Evolutionary conservation across 2,113 vertebrate species (phyloP), one percentile per base, ranked within the genome.

Genomic region (Lepisosteus oculatus): DNA sequence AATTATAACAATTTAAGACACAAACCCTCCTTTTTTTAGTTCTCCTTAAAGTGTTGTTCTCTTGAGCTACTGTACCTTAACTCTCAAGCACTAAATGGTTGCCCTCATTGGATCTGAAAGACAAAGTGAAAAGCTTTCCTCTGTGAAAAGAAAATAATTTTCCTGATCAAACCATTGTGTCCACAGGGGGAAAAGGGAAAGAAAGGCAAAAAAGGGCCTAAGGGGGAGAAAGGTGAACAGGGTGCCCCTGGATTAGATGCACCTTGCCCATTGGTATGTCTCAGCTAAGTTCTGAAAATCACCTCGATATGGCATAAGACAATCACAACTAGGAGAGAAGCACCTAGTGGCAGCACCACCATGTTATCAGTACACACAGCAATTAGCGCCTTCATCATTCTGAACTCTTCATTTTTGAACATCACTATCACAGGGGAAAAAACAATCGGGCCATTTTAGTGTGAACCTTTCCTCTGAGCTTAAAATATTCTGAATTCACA

Each of bases 181-280:
- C 83, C 95, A 90, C 97, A 99, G 97, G 97, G 97, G 95, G 97
- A 99, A 96, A 99, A 98, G 96, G 97, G 97, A 96, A 99, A 98
- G 94, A 99, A 98, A 94, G 96, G 97, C 93, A 99, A 97, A 99
- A 99, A 98, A 90, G 97, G 97, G 93, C 97, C 97, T 92, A 99
- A 99, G 95, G 97, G 97, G 93, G 97, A 99, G 94, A 99, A 99
- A 98, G 97, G 97, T 96, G 97, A 99, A 95, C 97, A 99, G 95
- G 97, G 97, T 94, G 97, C 97, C 83, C 98, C 98, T 89, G 98
- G 98, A 97, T 98, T 99, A 96, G 98, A 99, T 96, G 98, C 98
- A 91, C 97, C 98, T 90, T 99, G 98, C 93, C 98, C 98, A 81
- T 96, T 99, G 98, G 97, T 99, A 99, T 90, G 98, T 99, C 83